Percentiles rank a stretch among this genome's conserved stretches.
Conservation (phyloP, 2,888 invertebrate genomes). For the Drosophila limbata region DNA sequence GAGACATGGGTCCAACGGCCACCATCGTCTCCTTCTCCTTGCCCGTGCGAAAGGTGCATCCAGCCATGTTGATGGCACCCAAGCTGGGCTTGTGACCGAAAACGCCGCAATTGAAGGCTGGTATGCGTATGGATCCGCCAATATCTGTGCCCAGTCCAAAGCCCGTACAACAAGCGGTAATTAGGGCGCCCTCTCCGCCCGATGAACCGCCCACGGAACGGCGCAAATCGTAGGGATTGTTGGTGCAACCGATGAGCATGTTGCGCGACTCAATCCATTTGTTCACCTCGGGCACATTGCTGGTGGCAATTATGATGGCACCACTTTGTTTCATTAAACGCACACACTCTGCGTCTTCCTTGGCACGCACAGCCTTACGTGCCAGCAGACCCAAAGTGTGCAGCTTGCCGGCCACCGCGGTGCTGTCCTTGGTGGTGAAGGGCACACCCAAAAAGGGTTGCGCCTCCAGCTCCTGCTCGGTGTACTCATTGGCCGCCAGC, state of each 20-base stretch:
- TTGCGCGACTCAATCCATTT: constrained; percentile 96
- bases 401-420: constrained; percentile 90
- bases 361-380: constrained; percentile 88
- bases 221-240: constrained; percentile 95
- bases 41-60: constrained; percentile 90
- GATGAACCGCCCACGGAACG: constrained; percentile 96
- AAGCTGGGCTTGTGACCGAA: constrained; percentile 93
- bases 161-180: constrained; percentile 92
- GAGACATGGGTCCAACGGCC: constrained; percentile 92
- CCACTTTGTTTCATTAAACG: constrained; percentile 91
- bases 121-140: constrained; percentile 97
- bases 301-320: constrained; percentile 93
- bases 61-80: constrained; percentile 87
- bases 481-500: constrained; percentile 87
- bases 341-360: constrained; percentile 93
- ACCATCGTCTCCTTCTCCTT: constrained; percentile 91
- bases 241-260: constrained; percentile 94
- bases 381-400: constrained; percentile 89
- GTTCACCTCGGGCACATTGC: constrained; percentile 97
- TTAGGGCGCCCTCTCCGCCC: constrained; percentile 93
- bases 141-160: constrained; percentile 96
- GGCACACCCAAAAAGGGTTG: constrained; percentile 96
- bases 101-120: constrained; percentile 93
- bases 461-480: constrained; percentile 88
- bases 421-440: constrained; percentile 96